phyloP scores from a whole-genome alignment of 1,140 invertebrate genomes.

The Magallana ariakensis region DNA sequence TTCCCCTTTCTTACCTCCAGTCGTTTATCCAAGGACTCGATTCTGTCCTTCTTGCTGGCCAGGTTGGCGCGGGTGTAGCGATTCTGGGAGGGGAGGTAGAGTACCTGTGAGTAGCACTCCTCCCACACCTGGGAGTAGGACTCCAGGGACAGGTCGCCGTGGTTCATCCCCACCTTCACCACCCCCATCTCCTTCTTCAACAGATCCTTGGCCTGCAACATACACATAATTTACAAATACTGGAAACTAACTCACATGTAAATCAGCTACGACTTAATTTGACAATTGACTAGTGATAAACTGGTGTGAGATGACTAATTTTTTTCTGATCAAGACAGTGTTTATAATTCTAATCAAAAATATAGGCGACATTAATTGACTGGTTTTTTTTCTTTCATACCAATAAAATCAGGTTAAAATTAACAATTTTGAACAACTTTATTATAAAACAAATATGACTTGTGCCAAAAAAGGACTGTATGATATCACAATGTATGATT shows the following conservation, averaged over 20 bases:
- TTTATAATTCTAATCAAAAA: no score
- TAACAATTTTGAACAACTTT: no score
- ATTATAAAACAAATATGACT: no score
- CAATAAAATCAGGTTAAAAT: no score
- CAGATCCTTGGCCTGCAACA: constrained; percentile 83
- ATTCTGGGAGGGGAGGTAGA: constrained; percentile 93
- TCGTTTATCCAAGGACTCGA: constrained; percentile 95
- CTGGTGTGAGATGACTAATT: neutral
- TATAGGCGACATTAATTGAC: no score
- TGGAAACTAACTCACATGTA: neutral
- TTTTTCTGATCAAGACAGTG: no score
- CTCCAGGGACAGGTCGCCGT: constrained; percentile 94
- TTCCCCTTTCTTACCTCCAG: constrained; percentile 84
- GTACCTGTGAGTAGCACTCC: constrained; percentile 92
- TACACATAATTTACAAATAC: neutral
- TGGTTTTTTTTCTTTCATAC: no score
- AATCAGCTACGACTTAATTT: neutral
- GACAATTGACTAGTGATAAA: neutral
- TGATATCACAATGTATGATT: no score
- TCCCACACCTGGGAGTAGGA: constrained; percentile 98
- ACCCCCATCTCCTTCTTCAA: constrained; percentile 91
- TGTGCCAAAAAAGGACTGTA: no score
- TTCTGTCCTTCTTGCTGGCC: constrained; percentile 95
- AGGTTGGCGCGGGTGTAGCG: constrained; percentile 95
- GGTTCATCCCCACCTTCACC: constrained; percentile 95